Evolutionary conservation across 2,113 vertebrate genomes (phyloP).

Genomic region (Arenaria interpres): DNA sequence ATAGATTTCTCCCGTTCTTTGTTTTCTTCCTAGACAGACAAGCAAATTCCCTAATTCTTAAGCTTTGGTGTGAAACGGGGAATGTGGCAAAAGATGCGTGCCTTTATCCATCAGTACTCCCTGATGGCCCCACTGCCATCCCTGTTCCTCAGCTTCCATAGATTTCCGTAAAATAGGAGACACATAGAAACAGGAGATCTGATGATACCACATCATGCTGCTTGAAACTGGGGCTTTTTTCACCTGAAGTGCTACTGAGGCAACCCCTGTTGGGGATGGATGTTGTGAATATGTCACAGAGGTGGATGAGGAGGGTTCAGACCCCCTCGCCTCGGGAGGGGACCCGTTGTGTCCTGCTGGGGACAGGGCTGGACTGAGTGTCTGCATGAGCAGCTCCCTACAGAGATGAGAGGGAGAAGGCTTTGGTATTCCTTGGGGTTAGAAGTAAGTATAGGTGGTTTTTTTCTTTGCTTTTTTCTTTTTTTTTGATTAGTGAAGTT

Average conservation of each 20-base stretch:
- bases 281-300: neutral
- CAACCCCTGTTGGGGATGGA: neutral
- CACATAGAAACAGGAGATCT: neutral
- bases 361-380: neutral
- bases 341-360: neutral
- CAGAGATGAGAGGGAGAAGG: too few relatives aligned
- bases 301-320: neutral
- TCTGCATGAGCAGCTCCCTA: neutral
- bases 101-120: neutral
- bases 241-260: neutral
- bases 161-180: neutral
- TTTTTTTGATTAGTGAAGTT: neutral
- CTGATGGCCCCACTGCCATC: neutral
- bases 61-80: neutral
- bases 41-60: neutral
- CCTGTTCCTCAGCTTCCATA: neutral
- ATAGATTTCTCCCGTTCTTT: neutral
- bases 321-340: neutral
- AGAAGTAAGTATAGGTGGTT: too few relatives aligned
- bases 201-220: neutral
- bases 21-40: neutral
- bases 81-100: neutral
- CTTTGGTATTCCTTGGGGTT: neutral
- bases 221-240: neutral
- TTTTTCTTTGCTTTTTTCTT: neutral